phyloP scores from a whole-genome alignment of 64 coral and sea anemone species.

The Acropora tenuis region DNA sequence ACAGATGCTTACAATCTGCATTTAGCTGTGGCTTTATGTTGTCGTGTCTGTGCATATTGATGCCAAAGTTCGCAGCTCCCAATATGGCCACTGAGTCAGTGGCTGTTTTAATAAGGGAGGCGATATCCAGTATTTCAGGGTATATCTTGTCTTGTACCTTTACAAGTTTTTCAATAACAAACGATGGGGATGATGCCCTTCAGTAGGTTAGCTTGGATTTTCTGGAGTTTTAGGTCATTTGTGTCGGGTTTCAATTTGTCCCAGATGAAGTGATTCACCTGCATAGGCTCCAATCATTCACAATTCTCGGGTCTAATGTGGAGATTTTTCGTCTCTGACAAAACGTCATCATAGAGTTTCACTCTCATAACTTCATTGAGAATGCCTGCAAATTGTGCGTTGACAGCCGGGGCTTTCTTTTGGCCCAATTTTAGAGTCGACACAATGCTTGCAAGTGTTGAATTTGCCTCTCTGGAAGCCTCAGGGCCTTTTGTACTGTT shows the following conservation, averaged over 20 bases:
- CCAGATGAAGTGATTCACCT: conserved; percentile 13
- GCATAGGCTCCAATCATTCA: conserved; percentile 7
- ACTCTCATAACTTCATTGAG: conserved; percentile 16
- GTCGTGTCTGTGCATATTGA: conserved; percentile 36
- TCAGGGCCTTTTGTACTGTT: too few relatives aligned
- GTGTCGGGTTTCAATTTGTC: background rate
- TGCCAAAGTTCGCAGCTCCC: conserved; percentile 32
- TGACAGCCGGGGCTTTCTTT: conserved; percentile 38
- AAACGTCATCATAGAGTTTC: conserved; percentile 26
- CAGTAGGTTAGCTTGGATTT: too few relatives aligned
- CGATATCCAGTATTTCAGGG: conserved; percentile 9
- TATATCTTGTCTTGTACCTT: conserved; percentile 7
- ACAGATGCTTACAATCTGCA: conserved; percentile 7
- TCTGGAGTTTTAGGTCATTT: background rate
- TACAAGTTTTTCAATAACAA: too few relatives aligned
- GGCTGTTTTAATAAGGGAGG: conserved; percentile 13
- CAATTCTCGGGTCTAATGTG: conserved; percentile 53
- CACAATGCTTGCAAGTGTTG: conserved; percentile 35
- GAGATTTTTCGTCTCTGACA: conserved; percentile 42
- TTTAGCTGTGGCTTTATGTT: conserved; percentile 23
- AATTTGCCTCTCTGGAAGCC: background rate
- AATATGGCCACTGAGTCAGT: conserved; percentile 49
- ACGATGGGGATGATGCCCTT: too few relatives aligned
- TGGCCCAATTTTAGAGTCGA: conserved; percentile 19
- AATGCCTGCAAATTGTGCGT: conserved; percentile 31